phyloP scores from a whole-genome alignment of 2,888 invertebrate genomes.

The Epirrita christyi region DNA sequence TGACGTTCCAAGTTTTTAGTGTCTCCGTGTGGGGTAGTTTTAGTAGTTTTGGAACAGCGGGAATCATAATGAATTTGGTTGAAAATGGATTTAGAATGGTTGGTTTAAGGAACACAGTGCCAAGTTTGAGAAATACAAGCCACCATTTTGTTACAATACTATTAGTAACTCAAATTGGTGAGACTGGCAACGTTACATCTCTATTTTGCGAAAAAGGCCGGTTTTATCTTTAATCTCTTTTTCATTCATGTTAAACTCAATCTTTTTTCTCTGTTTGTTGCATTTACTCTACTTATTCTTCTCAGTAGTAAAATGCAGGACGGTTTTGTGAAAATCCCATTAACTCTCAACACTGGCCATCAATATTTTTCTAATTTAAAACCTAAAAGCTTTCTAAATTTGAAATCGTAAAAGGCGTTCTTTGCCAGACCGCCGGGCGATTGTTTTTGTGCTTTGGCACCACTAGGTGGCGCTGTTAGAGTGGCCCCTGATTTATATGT shows the following conservation, averaged over 20 bases:
- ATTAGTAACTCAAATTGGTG: too few species aligned
- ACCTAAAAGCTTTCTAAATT: conserved; percentile 35
- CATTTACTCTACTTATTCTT: neutral
- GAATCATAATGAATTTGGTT: neutral
- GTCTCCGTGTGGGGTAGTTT: conserved; percentile 16
- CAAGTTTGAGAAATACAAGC: too few species aligned
- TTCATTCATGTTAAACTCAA: too few species aligned
- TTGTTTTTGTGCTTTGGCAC: conserved; percentile 43
- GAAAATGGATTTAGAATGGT: too few species aligned
- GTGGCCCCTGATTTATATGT: conserved; percentile 75
- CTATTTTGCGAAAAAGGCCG: too few species aligned
- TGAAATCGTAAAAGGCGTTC: conserved; percentile 37
- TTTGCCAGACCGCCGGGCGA: conserved; percentile 51
- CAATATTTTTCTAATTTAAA: conserved; percentile 29
- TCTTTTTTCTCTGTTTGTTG: too few species aligned
- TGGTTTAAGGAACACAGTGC: too few species aligned
- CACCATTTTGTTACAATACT: too few species aligned
- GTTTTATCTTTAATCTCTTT: too few species aligned
- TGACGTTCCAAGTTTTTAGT: conserved; percentile 32
- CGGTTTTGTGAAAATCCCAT: neutral
- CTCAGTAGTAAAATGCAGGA: neutral
- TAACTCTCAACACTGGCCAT: conserved; percentile 12
- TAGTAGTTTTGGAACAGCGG: conserved; percentile 13
- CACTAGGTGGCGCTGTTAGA: conserved; percentile 41
- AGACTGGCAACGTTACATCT: too few species aligned